A percentile compares a stretch with the other conserved stretches of the same genome.
These are phyloP conservation scores for Florisuga fusca DNA, from an alignment of 2,797 vertebrate genomes.

Conservation along the genomic window DNA sequence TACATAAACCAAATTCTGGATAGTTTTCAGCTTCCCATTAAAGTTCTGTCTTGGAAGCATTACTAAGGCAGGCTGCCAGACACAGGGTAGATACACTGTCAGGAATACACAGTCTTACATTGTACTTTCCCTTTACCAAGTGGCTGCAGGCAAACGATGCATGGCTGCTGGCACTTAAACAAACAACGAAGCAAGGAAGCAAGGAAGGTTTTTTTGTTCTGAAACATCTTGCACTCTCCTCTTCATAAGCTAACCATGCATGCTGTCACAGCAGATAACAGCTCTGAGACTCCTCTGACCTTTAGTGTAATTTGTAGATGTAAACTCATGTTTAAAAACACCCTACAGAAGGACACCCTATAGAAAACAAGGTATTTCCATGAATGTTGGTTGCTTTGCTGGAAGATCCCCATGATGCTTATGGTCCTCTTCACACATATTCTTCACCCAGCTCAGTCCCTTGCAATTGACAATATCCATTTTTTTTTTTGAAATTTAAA, in stretches of 20 bases:
- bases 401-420: neutral
- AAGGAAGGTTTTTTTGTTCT: neutral
- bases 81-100: neutral
- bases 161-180: neutral
- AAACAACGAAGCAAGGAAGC: neutral
- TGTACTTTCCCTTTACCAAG: neutral
- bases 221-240: neutral
- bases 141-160: neutral
- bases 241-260: neutral
- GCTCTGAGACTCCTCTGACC: neutral
- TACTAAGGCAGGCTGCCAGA: constrained; percentile 28
- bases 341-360: neutral
- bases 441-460: neutral
- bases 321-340: too few relatives aligned
- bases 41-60: constrained; percentile 53
- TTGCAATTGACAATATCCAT: neutral
- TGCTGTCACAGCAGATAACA: neutral
- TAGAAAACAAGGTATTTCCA: neutral
- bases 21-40: constrained; percentile 30
- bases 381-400: neutral
- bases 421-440: neutral
- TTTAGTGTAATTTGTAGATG: neutral
- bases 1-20: constrained; percentile 5
- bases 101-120: neutral
- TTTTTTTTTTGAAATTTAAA: neutral